Conservation (phyloP, 2,113 vertebrate species). For the Notechis scutatus region DNA sequence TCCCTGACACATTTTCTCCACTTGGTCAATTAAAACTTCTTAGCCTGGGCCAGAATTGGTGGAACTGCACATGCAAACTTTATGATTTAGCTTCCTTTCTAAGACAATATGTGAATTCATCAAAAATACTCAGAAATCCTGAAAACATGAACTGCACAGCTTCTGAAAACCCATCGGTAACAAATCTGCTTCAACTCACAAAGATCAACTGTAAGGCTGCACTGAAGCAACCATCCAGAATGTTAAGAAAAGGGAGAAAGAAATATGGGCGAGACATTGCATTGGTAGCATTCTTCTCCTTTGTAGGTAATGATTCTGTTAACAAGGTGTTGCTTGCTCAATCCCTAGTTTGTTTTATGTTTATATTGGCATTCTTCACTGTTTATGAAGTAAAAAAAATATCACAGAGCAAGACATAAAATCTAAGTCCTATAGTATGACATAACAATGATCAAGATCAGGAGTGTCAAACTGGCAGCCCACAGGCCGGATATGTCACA, state of each 20-base stretch:
- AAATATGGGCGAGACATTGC: conserved; percentile 71
- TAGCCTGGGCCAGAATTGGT: conserved; percentile 73
- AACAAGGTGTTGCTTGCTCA: neutral
- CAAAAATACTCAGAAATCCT: conserved; percentile 64
- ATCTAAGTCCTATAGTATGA: neutral
- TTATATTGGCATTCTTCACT: neutral
- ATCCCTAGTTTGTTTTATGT: neutral
- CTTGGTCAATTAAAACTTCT: conserved; percentile 70
- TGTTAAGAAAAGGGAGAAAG: conserved; percentile 48
- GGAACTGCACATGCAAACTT: conserved; percentile 79
- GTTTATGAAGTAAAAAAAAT: neutral
- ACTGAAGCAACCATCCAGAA: conserved; percentile 68
- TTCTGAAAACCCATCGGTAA: conserved; percentile 47
- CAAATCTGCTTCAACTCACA: conserved; percentile 68
- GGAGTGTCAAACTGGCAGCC: too few species aligned
- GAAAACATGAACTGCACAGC: conserved; percentile 66
- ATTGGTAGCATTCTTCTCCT: conserved; percentile 74
- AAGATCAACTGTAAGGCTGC: conserved; percentile 72
- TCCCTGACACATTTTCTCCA: conserved; percentile 69
- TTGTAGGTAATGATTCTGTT: conserved; percentile 68
- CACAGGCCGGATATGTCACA: too few species aligned
- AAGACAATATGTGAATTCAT: conserved; percentile 67
- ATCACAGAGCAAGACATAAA: neutral
- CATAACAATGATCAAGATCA: neutral
- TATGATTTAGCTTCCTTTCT: conserved; percentile 67